Evolutionary conservation across 2,888 invertebrate genomes (phyloP), one percentile per base, ranked within the genome.

Genomic region (Cyrtodaria siliqua): DNA sequence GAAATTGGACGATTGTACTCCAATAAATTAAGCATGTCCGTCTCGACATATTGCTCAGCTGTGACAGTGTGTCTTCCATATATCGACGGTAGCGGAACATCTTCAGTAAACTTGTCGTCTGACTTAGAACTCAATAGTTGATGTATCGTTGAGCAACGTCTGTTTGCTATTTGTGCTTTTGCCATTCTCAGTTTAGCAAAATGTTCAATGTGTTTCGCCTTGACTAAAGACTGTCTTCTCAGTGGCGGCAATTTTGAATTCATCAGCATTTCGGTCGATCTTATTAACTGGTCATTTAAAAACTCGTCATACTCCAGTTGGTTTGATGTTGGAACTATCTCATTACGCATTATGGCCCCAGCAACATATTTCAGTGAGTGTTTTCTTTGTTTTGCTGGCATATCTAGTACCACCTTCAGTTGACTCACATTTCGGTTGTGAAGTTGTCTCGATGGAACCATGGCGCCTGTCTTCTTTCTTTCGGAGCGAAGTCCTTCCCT

Each of bases 381-480:
- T 12, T 20, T 40, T 3, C 76, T 49, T 44, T 76, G 53, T 3
- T 53, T 38, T 1, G 62, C 59, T 2, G 77, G 68, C 63, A 72
- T 67, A 24, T 53, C 55, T 23, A 77, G 49, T 18, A 72, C 72
- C 18, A 72, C 55, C 42, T 72, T 71, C 4, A 77, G 68, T 26
- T 68, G 71, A 50, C 60, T 72, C 6, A 77, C 72, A 44, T 77
- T 77, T 6, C 71, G 50, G 18, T 59, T 52, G 44, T 77, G 77
- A 6, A 72, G 67, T 12, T 71, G 68, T 40, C 62, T 71, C 8
- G 52, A 52, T 2, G 57, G 38, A 4, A 26, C 24, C 8, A 40
- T 40, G 3, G n/a, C 40, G 20, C 18, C 9, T 1, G 8, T n/a
- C 20, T 8, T 29, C 24, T 42, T 42, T 38, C 27, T 27, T 40